phyloP scores from a whole-genome alignment of 2,113 vertebrate species.

The Prolemur simus region DNA sequence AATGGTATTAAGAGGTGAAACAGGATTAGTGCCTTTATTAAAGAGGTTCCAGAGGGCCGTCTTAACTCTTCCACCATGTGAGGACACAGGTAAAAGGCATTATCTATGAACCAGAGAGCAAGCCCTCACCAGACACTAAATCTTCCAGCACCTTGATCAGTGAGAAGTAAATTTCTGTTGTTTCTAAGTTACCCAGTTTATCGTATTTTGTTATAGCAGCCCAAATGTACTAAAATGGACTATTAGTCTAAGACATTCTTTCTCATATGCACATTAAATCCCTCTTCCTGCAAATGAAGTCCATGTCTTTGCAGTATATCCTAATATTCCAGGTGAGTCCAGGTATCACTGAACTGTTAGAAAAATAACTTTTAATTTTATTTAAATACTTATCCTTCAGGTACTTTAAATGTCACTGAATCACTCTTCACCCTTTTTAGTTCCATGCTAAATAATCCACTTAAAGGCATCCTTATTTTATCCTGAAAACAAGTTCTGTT shows the following conservation, averaged over 20 bases:
- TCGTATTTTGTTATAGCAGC: neutral
- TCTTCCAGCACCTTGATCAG: neutral
- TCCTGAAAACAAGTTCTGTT: neutral
- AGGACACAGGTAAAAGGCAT: neutral
- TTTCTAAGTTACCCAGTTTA: neutral
- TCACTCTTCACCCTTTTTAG: neutral
- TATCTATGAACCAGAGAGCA: neutral
- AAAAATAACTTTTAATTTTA: neutral
- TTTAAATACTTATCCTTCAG: neutral
- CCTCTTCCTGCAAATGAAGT: slow-evolving; percentile 11
- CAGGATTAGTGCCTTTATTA: neutral
- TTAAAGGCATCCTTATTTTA: neutral
- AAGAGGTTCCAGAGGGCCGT: neutral
- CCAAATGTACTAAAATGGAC: neutral
- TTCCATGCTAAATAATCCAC: neutral
- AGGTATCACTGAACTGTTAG: neutral
- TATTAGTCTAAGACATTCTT: neutral
- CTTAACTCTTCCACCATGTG: neutral
- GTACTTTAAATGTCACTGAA: slow-evolving; percentile 6
- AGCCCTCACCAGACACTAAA: neutral
- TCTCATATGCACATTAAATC: neutral
- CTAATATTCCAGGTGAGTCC: neutral
- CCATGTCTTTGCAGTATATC: neutral
- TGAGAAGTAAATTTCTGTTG: neutral
- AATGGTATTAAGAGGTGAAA: neutral